Conservation (phyloP, 1,140 invertebrate species). For the Drosophila ercepeae region DNA sequence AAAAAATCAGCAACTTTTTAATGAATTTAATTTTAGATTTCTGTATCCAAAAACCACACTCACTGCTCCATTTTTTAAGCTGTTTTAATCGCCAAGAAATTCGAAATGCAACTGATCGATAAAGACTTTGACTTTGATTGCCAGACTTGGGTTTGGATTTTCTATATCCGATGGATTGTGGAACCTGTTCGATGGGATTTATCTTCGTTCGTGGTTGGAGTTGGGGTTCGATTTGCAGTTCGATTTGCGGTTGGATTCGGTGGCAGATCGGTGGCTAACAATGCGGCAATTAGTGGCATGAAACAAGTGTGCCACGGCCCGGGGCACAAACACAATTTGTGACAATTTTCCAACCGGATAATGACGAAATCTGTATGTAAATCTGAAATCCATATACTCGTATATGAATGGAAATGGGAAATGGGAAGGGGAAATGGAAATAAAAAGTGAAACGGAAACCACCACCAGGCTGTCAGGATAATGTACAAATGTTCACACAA, state of each 20-base stretch:
- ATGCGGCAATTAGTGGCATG: constrained; percentile 35
- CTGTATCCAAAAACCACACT: too few relatives aligned
- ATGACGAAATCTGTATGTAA: constrained; percentile 53
- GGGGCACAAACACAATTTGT: constrained; percentile 82
- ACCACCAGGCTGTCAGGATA: constrained; percentile 26
- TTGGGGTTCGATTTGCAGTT: neutral
- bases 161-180: too few relatives aligned
- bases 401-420: neutral
- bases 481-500: constrained; percentile 38
- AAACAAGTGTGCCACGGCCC: constrained; percentile 71
- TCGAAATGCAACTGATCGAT: neutral
- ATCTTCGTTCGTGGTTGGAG: too few relatives aligned
- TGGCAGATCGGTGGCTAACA: neutral
- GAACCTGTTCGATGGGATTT: neutral
- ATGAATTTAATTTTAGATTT: too few relatives aligned
- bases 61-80: too few relatives aligned
- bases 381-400: neutral
- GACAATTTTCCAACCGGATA: constrained; percentile 83
- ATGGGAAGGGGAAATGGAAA: too few relatives aligned
- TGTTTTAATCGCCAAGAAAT: too few relatives aligned
- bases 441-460: constrained; percentile 49
- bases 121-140: neutral
- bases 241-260: neutral
- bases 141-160: too few relatives aligned
- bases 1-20: too few relatives aligned